These are phyloP conservation scores for Latrodectus geometricus DNA, from an alignment of 1,140 invertebrate species.

Conservation along the genomic window DNA sequence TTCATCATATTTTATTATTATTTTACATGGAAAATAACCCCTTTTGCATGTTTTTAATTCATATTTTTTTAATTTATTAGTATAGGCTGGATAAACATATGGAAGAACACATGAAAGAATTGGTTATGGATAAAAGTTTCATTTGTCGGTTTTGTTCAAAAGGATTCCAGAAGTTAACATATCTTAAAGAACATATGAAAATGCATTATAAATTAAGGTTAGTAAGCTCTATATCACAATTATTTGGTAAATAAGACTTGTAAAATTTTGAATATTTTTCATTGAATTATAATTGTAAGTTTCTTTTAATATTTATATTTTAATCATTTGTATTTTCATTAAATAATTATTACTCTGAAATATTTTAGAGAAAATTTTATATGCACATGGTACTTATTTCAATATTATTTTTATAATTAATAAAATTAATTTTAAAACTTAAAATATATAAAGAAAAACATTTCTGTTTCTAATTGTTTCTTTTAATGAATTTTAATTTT, in stretches of 20 bases:
- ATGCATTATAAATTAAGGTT: constrained; percentile 73
- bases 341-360: no score
- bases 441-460: no score
- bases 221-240: constrained; percentile 35
- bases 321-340: no score
- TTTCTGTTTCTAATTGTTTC: no score
- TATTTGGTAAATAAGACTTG: background rate
- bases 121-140: constrained; percentile 67
- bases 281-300: background rate
- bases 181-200: constrained; percentile 72
- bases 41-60: no score
- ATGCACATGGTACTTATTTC: no score
- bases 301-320: background rate
- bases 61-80: constrained; percentile 66
- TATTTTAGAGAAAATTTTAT: no score
- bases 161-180: constrained; percentile 68
- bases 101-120: constrained; percentile 70
- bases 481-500: no score
- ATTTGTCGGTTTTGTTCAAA: constrained; percentile 69
- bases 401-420: no score
- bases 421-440: no score
- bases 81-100: constrained; percentile 73
- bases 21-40: no score
- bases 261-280: background rate
- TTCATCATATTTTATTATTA: no score